Evolutionary conservation across 1,140 invertebrate genomes (phyloP).

Genomic region (Paramacrobiotus metropolitanus): DNA sequence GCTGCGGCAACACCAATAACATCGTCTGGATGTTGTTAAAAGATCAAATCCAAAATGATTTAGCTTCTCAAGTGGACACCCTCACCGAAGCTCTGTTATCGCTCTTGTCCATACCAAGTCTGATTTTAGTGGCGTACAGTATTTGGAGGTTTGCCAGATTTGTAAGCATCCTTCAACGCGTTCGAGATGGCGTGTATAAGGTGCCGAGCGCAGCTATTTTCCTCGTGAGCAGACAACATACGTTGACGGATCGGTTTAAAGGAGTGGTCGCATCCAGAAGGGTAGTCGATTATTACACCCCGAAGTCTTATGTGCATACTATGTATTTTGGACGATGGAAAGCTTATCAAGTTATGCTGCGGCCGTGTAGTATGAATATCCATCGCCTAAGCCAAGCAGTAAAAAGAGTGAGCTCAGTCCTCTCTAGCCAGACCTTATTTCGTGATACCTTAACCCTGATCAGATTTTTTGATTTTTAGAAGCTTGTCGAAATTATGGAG

Average conservation of each 20-base stretch:
- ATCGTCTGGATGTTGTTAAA: too few species aligned
- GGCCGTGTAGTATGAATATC: constrained; percentile 2
- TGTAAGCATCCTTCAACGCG: too few species aligned
- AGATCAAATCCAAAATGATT: too few species aligned
- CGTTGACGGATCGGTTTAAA: background rate
- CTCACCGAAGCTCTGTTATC: too few species aligned
- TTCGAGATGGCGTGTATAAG: too few species aligned
- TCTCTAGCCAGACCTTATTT: background rate
- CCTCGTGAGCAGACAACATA: too few species aligned
- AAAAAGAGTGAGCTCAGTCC: background rate
- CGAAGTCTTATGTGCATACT: background rate
- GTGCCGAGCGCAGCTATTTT: too few species aligned
- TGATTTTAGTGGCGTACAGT: too few species aligned
- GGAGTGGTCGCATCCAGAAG: background rate
- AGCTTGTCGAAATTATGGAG: background rate
- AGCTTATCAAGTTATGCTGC: background rate
- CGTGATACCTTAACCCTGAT: background rate
- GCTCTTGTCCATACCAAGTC: too few species aligned
- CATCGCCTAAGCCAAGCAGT: background rate
- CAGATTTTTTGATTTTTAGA: background rate
- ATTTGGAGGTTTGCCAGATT: too few species aligned
- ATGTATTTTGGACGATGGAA: background rate
- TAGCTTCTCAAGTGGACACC: too few species aligned
- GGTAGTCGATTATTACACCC: background rate
- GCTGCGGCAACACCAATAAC: too few species aligned